These are phyloP conservation scores for Serrognathus titanus DNA, from an alignment of 2,888 invertebrate species.

Conservation along the genomic window DNA sequence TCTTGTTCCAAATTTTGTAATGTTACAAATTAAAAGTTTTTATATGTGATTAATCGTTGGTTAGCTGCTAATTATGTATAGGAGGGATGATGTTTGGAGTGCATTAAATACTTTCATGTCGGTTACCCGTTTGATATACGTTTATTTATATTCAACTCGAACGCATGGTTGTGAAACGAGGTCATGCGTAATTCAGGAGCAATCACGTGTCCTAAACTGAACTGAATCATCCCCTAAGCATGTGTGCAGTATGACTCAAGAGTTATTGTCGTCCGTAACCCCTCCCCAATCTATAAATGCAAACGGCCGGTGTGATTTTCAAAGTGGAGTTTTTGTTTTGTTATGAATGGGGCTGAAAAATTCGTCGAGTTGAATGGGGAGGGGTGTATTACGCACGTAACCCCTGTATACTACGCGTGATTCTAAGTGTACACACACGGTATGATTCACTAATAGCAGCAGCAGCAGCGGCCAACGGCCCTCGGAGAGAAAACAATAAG, in stretches of 20 bases:
- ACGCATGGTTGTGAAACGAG: background rate
- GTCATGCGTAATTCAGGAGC: background rate
- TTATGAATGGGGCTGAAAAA: conserved; percentile 3
- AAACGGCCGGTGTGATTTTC: conserved; percentile 17
- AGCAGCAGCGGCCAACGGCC: conserved; percentile 39
- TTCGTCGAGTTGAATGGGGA: background rate
- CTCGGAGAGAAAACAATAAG: conserved; percentile 40
- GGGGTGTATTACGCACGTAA: background rate
- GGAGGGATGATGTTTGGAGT: too few species aligned
- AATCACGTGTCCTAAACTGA: background rate
- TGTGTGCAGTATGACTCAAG: conserved; percentile 26
- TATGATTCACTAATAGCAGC: conserved; percentile 13
- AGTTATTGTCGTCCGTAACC: conserved; percentile 26
- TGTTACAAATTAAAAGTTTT: too few species aligned
- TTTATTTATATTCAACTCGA: too few species aligned
- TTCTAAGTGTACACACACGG: background rate
- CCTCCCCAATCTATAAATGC: conserved; percentile 21
- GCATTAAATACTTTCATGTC: too few species aligned
- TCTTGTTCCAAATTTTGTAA: too few species aligned
- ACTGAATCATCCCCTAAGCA: conserved; percentile 21
- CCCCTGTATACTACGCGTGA: background rate
- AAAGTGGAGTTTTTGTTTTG: conserved; percentile 9
- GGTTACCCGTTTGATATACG: too few species aligned
- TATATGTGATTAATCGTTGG: too few species aligned
- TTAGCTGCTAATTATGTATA: too few species aligned